A percentile compares a stretch with the other conserved stretches of the same genome.
Evolutionary conservation across 2,113 vertebrate species (phyloP).

Genomic region (Ellobius talpinus): DNA sequence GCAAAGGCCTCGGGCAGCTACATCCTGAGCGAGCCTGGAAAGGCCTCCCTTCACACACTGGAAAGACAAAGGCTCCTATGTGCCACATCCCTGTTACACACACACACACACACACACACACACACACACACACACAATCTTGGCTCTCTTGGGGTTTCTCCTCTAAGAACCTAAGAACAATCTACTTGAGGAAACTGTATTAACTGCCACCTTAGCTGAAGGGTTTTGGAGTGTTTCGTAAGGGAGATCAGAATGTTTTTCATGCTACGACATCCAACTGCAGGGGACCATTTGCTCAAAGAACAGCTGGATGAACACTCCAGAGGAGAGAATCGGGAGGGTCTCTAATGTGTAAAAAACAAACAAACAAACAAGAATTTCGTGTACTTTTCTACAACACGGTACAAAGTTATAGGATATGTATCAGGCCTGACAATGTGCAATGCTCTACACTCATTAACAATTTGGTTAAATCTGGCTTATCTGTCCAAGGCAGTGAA

Average conservation of each 20-base stretch:
- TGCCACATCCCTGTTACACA: background rate
- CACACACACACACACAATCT: too few relatives aligned
- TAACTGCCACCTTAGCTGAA: background rate
- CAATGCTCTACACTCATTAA: background rate
- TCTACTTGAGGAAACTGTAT: background rate
- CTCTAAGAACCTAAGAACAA: background rate
- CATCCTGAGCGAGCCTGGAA: background rate
- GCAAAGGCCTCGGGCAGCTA: background rate
- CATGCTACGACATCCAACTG: background rate
- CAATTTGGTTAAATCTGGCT: background rate
- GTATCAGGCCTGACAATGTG: background rate
- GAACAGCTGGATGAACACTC: constrained; percentile 32
- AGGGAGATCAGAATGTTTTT: background rate
- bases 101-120: background rate
- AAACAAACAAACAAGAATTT: background rate
- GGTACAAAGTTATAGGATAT: background rate
- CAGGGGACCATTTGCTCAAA: constrained; percentile 43
- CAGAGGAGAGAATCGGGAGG: constrained; percentile 29
- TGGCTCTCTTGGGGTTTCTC: background rate
- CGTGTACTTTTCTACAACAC: background rate
- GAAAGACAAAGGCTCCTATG: constrained; percentile 48
- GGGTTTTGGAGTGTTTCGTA: constrained; percentile 25
- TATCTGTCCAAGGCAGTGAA: background rate
- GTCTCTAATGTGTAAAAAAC: background rate
- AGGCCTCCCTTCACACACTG: background rate